phyloP scores from a whole-genome alignment of 2,888 invertebrate species.

The Magallana nippona region DNA sequence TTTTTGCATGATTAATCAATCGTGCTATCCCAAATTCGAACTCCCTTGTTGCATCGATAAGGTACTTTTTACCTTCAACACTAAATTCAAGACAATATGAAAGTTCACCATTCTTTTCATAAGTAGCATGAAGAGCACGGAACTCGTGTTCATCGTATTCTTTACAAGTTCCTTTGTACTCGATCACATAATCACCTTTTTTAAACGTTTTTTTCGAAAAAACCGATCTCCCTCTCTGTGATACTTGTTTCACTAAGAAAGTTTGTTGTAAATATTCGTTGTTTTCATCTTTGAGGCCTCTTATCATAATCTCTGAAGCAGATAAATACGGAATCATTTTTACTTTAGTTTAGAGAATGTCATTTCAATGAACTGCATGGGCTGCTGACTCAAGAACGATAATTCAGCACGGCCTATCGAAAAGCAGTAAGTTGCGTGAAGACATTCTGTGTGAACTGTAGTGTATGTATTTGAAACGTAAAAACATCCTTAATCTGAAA shows the following conservation, averaged over 20 bases:
- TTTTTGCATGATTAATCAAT: too few relatives aligned
- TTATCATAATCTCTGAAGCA: constrained; percentile 31
- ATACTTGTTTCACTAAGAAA: constrained; percentile 28
- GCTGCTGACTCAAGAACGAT: too few relatives aligned
- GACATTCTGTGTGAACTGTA: too few relatives aligned
- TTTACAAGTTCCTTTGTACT: constrained; percentile 33
- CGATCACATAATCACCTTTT: constrained; percentile 41
- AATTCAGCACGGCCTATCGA: too few relatives aligned
- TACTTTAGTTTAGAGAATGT: neutral
- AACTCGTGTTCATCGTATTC: neutral
- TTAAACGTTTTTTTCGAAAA: constrained; percentile 31
- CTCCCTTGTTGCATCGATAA: too few relatives aligned
- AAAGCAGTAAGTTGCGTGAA: too few relatives aligned
- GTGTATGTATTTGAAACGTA: too few relatives aligned
- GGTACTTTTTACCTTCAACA: neutral
- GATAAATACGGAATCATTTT: constrained; percentile 34
- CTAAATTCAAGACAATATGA: constrained; percentile 39
- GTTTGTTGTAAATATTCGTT: constrained; percentile 16
- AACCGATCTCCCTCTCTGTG: constrained; percentile 36
- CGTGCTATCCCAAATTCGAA: too few relatives aligned
- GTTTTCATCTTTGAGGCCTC: constrained; percentile 23
- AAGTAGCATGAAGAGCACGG: neutral
- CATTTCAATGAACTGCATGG: too few relatives aligned
- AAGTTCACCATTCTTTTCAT: constrained; percentile 22
- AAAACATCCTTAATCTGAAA: too few relatives aligned